Conservation (phyloP, 2,888 invertebrate genomes). For the Nymphalis urticae region DNA sequence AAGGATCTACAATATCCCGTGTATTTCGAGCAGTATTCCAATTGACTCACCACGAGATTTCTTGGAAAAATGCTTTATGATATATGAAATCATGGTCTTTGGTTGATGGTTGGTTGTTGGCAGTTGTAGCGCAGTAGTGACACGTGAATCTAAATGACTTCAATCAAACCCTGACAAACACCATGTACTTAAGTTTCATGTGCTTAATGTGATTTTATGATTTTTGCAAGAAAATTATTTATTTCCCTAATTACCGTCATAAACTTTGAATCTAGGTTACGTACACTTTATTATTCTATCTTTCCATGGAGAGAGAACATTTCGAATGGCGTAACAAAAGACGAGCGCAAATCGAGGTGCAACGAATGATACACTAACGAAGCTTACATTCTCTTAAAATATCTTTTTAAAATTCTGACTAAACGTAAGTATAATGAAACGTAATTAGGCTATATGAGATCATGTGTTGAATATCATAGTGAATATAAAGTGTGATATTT, state of each 20-base stretch:
- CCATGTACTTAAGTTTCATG: too few species aligned
- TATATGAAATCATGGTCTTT: too few species aligned
- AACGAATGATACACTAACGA: conserved; percentile 10
- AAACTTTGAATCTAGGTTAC: conserved; percentile 8
- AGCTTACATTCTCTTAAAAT: conserved; percentile 12
- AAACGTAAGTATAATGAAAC: background rate
- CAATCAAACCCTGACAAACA: too few species aligned
- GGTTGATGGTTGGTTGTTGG: too few species aligned
- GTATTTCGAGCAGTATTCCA: conserved; percentile 7
- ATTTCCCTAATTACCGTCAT: background rate
- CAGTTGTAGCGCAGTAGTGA: too few species aligned
- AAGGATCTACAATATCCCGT: conserved; percentile 24
- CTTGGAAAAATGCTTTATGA: too few species aligned
- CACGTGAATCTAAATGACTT: too few species aligned
- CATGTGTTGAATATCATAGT: background rate
- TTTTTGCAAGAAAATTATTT: background rate
- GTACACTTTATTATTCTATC: conserved; percentile 8
- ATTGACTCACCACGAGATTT: background rate
- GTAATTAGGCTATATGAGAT: background rate
- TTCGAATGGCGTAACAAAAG: conserved; percentile 9
- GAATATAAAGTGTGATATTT: too few species aligned
- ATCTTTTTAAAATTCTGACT: conserved; percentile 8
- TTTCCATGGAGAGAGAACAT: conserved; percentile 5
- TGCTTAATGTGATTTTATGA: too few species aligned
- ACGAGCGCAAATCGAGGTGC: conserved; percentile 14